Evolutionary conservation across 1,140 invertebrate species (phyloP), one percentile per base, ranked within the genome.

Genomic region (Drosophila nannoptera): DNA sequence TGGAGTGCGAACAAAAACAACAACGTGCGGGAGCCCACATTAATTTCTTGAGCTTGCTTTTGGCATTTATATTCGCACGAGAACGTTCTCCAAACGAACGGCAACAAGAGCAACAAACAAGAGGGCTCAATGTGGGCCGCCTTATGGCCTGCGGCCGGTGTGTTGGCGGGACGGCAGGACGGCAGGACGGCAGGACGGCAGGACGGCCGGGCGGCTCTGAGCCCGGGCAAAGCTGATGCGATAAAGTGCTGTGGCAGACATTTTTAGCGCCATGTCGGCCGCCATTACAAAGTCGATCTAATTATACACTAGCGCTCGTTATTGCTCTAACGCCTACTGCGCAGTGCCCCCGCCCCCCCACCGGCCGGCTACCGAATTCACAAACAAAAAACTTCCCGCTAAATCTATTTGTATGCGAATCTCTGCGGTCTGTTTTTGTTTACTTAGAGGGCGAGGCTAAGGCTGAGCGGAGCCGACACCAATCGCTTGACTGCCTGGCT

Each of bases 251-350:
- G 70, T 52, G 50, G 55, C 73, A 75, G 73, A 75, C 73, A 73
- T 75, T 73, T 73, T 73, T 73, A 75, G 73, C 73, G 73, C 70
- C 70, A 75, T 75, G 73, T 69, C 65, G 73, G 73, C 60, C 73
- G 73, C 70, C 70, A 75, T 75, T 75, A 73, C 73, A 75, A 75
- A 75, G 73, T 75, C 73, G 70, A 75, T 75, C 73, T 75, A 75
- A 75, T 75, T 75, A 75, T 75, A 73, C 70, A 73, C 73, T 61
- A 59, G 70, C 65, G 60, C 55, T 55, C 65, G 73, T 69, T 73
- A 73, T 75, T 73, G 60, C 73, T 43, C 60, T 40, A 49, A 49
- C 69, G 56, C 61, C 68, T 38, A 33, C 43, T 22, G 22, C 22
- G 14, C 40, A n/a, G 40, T 8, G 9, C 46, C 43, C 32, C 7